Conservation (phyloP, 2,797 vertebrate species). For the Moxostoma hubbsi region DNA sequence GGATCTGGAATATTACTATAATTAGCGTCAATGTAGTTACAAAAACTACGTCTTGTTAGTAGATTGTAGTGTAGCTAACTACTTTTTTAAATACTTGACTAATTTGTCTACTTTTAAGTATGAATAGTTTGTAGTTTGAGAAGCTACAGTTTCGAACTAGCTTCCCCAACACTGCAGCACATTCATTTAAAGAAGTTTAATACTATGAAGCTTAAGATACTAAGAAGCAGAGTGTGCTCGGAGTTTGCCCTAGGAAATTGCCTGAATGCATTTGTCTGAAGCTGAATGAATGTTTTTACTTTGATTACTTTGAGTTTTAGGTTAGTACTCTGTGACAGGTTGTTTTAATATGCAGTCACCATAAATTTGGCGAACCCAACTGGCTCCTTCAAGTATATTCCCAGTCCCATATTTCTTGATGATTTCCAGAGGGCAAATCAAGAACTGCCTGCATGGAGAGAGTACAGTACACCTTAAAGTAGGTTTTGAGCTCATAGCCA, state of each 20-base stretch:
- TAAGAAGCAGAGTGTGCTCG: constrained; percentile 42
- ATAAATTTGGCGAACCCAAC: constrained; percentile 89
- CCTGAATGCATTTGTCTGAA: background rate
- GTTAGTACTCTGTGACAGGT: no score
- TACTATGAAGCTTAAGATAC: background rate
- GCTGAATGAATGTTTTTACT: constrained; percentile 46
- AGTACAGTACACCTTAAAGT: background rate
- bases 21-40: no score
- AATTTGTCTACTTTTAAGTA: no score
- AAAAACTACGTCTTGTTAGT: no score
- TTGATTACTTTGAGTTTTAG: no score
- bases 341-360: constrained; percentile 71
- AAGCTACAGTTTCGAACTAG: no score
- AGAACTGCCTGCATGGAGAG: constrained; percentile 79
- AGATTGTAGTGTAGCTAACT: no score
- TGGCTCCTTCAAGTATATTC: constrained; percentile 89
- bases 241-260: constrained; percentile 37
- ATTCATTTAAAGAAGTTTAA: constrained; percentile 11
- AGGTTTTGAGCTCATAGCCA: background rate
- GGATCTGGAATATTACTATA: no score
- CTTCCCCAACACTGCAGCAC: no score
- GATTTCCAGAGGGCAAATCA: constrained; percentile 82
- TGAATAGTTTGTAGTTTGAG: no score
- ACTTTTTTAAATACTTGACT: no score
- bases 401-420: constrained; percentile 82